phyloP scores from a whole-genome alignment of 2,888 invertebrate species.

The Sarcophaga rosellei region DNA sequence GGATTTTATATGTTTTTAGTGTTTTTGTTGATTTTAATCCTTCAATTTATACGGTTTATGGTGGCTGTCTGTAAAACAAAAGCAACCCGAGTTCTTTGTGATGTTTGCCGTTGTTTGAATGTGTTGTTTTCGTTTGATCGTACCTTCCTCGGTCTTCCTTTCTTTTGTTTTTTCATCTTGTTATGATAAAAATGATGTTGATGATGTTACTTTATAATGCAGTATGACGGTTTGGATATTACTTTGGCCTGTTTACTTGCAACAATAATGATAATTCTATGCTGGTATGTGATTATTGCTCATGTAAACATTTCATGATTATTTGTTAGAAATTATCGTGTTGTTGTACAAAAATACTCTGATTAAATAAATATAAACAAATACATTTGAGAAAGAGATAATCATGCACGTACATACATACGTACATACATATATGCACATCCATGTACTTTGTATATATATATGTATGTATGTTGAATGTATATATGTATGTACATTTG shows the following conservation, averaged over 20 bases:
- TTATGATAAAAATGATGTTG: background rate
- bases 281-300: conserved; percentile 54
- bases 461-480: too few relatives aligned
- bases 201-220: conserved; percentile 6
- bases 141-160: background rate
- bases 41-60: conserved; percentile 33
- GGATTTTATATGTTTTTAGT: background rate
- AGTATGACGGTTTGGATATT: conserved; percentile 33
- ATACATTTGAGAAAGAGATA: background rate
- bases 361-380: background rate
- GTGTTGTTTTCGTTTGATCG: conserved; percentile 21
- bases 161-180: background rate
- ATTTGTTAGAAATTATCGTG: background rate
- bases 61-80: conserved; percentile 33
- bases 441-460: too few relatives aligned
- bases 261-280: conserved; percentile 47
- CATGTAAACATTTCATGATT: conserved; percentile 60
- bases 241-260: conserved; percentile 23
- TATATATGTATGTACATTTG: too few relatives aligned
- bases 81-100: conserved; percentile 39
- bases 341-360: background rate
- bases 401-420: background rate
- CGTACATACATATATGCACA: background rate
- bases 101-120: conserved; percentile 45
- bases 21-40: conserved; percentile 27